phyloP scores from a whole-genome alignment of 2,888 invertebrate genomes.

The Sepioteuthis lessoniana region DNA sequence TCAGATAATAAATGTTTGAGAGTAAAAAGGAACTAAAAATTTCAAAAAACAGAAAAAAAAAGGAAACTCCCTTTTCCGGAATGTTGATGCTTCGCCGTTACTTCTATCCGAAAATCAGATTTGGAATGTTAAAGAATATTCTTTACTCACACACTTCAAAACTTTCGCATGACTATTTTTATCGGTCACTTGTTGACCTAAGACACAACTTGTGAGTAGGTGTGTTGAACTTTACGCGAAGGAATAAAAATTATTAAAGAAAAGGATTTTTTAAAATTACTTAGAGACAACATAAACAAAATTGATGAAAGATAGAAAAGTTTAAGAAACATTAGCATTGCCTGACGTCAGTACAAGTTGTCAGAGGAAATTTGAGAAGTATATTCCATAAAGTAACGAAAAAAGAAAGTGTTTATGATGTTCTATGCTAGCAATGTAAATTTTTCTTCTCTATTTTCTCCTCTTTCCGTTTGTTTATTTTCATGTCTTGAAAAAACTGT shows the following conservation, averaged over 20 bases:
- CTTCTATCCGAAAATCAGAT: not conserved
- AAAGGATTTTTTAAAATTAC: not conserved
- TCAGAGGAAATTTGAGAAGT: not conserved
- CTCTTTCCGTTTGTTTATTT: not conserved
- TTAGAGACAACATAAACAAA: not conserved
- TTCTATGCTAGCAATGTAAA: not conserved
- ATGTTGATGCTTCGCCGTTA: not conserved
- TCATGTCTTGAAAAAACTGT: not conserved
- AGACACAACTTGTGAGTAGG: not conserved
- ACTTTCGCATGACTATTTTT: not conserved
- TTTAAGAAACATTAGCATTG: not conserved
- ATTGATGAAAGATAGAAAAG: not conserved
- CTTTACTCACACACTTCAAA: not conserved
- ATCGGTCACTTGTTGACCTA: not conserved
- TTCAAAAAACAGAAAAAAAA: not conserved
- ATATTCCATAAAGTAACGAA: not conserved
- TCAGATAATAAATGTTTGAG: not conserved
- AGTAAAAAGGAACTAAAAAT: not conserved
- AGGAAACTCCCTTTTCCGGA: conserved; percentile 19
- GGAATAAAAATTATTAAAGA: not conserved
- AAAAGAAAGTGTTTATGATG: not conserved
- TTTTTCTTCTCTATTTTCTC: not conserved
- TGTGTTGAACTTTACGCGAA: not conserved
- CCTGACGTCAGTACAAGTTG: not conserved
- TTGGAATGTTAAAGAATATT: not conserved